Base-by-base conservation (phyloP, 2,797 vertebrate species). In the Lithobates pipiens region DNA sequence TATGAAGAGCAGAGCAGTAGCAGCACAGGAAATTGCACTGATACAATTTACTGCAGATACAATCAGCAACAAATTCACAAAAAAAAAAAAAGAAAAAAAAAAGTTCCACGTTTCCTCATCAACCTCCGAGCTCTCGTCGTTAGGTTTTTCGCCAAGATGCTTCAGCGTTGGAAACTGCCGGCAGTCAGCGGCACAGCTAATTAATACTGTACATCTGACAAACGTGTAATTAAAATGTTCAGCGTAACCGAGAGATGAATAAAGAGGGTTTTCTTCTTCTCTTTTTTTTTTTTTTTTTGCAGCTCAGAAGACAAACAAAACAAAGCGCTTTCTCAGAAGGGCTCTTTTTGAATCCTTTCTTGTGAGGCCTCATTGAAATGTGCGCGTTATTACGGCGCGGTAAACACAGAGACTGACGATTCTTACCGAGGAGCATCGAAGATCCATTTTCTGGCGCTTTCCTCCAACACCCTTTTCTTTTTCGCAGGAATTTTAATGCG, bases 291-390 rank as follows among this genome's bases (percentile, higher is more conserved):
- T 36, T 36, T 36, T 36, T 67, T 57, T 70, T 70, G 77, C 44
- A 69, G 61, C n/a, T 65, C n/a, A 10, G 39, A 70, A 70, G 46
- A 13, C 61, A 67, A 50, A 83, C 42, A 67, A 74, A 42, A 44
- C 21, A 65, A 42, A 21, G 46, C 67, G 25, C 63, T 70, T 65
- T 50, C 82, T 74, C 80, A 46, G 71, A 65, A 82, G 71, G 54
- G 10, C n/a, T 39, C n/a, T 36, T 34, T 74, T 36, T 46, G 80
- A 34, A 54, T 16, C 72, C 15, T 61, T 65, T 67, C 72, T 70
- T 50, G 36, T 44, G 65, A 70, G 65, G 13, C 36, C 74, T 84
- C 82, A 77, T 84, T 77, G 74, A 84, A 57, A 77, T 77, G 82
- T 75, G n/a, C 65, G 27, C 25, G 65, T 69, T 69, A 76, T 76